Conservation (phyloP, 2,797 vertebrate species). For the Parambassis ranga region DNA sequence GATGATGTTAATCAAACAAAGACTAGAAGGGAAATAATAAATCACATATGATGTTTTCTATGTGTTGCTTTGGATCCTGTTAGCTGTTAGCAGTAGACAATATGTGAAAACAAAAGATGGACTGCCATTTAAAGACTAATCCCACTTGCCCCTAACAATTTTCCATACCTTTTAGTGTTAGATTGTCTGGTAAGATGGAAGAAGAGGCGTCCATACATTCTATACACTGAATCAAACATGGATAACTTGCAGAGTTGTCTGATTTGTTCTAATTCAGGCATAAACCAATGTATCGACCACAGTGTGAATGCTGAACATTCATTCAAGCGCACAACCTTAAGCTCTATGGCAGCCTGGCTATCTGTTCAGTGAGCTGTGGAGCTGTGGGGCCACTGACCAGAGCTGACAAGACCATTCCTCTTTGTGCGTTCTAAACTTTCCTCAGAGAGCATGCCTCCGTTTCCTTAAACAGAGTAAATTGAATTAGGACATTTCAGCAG, state of each 20-base stretch:
- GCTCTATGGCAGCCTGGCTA: slow-evolving; percentile 10
- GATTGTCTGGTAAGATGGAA: too few relatives aligned
- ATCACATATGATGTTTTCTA: too few relatives aligned
- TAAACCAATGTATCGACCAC: slow-evolving; percentile 40
- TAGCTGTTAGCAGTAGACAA: too few relatives aligned
- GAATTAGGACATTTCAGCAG: slow-evolving; percentile 79
- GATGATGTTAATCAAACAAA: too few relatives aligned
- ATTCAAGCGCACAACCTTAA: slow-evolving; percentile 44
- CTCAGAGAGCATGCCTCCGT: slow-evolving; percentile 56
- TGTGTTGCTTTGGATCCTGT: too few relatives aligned
- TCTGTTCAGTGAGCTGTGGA: slow-evolving; percentile 24
- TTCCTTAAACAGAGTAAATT: slow-evolving; percentile 77
- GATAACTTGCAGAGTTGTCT: not conserved
- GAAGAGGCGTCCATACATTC: not conserved
- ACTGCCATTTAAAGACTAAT: too few relatives aligned
- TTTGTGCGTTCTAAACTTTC: slow-evolving; percentile 58
- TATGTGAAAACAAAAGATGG: too few relatives aligned
- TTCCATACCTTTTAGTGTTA: too few relatives aligned
- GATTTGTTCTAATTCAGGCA: slow-evolving; percentile 11
- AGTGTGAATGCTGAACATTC: slow-evolving; percentile 21
- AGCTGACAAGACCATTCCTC: slow-evolving; percentile 58
- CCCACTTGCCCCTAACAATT: too few relatives aligned
- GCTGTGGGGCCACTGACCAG: slow-evolving; percentile 53
- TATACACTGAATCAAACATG: not conserved
- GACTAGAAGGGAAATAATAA: too few relatives aligned